A percentile compares a stretch with the other conserved stretches of the same genome.
Conservation (phyloP, 2,113 vertebrate species). For the Cepphus grylle region DNA sequence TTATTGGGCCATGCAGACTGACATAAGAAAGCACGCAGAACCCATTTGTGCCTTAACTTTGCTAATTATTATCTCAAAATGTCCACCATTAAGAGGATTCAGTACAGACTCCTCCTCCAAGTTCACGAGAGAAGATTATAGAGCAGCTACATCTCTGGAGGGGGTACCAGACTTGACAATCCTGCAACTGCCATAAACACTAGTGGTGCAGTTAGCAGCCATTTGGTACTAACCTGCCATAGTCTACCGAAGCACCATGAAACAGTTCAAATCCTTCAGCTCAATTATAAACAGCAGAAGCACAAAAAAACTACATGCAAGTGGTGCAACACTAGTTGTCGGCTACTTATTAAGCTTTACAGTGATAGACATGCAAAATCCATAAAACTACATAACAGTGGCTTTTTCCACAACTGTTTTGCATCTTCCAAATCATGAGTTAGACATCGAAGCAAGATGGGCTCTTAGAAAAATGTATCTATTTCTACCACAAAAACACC, state of each 20-base stretch:
- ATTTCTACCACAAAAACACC: neutral
- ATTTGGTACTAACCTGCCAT: neutral
- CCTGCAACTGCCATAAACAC: neutral
- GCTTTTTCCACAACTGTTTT: neutral
- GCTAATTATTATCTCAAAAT: neutral
- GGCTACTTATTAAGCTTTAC: no score
- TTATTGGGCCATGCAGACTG: neutral
- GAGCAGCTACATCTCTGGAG: neutral
- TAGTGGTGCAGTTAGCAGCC: neutral
- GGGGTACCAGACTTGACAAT: neutral
- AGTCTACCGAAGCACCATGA: neutral
- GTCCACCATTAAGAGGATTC: neutral
- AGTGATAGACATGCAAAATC: neutral
- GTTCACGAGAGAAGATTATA: accelerated
- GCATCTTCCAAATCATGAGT: neutral
- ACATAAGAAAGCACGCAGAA: neutral
- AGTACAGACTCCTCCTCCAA: neutral
- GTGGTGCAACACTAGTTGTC: no score
- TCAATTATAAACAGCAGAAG: neutral
- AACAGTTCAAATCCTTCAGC: neutral
- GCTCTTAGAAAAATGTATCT: neutral
- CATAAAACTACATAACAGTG: neutral
- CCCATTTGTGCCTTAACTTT: neutral
- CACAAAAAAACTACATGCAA: neutral
- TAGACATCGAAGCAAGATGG: neutral